Percentiles rank a stretch among this genome's conserved stretches.
Conservation (phyloP, 2,797 vertebrate genomes). For the Sebastes diaconus region DNA sequence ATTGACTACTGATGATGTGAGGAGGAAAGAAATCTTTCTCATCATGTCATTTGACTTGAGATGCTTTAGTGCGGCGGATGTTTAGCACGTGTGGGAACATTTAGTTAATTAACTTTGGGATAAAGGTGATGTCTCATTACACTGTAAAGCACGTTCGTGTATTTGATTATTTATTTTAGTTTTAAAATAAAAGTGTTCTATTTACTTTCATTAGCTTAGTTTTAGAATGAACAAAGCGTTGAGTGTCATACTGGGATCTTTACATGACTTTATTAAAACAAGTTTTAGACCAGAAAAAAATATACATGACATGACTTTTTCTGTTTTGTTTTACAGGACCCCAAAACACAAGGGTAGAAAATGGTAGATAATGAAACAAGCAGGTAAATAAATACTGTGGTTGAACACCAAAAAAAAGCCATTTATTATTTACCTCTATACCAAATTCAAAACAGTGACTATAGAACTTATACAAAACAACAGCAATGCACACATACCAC, state of each 20-base stretch:
- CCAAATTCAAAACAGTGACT: conserved; percentile 56
- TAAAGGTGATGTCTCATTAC: conserved; percentile 16
- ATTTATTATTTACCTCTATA: conserved; percentile 57
- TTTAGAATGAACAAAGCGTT: background rate
- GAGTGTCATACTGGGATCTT: background rate
- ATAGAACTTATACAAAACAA: conserved; percentile 61
- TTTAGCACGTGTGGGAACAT: background rate
- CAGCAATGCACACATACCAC: conserved; percentile 44
- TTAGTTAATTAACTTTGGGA: conserved; percentile 10
- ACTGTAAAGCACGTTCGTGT: conserved; percentile 70
- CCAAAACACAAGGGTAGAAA: conserved; percentile 41
- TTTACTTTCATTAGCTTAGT: background rate
- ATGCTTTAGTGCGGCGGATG: background rate
- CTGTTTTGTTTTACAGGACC: conserved; percentile 32
- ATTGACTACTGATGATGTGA: background rate
- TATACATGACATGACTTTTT: conserved; percentile 18
- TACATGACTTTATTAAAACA: conserved; percentile 73
- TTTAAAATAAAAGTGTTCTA: conserved; percentile 69
- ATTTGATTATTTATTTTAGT: conserved; percentile 77
- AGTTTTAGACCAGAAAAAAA: conserved; percentile 50
- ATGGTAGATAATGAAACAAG: conserved; percentile 43
- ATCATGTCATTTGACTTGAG: background rate
- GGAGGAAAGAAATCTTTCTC: background rate
- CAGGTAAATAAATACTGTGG: conserved; percentile 44
- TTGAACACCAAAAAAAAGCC: conserved; percentile 31